Base-by-base conservation (phyloP, 2,888 invertebrate genomes). In the Biston betularia region DNA sequence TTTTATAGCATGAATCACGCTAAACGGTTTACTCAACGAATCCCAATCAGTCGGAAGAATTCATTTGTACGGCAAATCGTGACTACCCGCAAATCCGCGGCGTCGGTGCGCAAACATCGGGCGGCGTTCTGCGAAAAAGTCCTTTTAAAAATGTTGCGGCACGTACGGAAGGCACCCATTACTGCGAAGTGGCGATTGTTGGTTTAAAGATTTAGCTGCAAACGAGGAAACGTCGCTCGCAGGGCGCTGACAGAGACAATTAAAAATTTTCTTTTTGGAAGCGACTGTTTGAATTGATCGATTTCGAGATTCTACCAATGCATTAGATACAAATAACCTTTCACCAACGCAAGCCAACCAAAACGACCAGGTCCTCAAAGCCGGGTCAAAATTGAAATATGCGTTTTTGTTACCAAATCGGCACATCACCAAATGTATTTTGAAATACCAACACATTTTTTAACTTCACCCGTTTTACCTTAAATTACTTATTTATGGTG, bases 61-160 rank as follows among this genome's bases (percentile, higher is more conserved):
- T 91, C 89, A 91, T 90, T 90, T 90, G 86, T 82, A 81, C 87
- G 83, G 81, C 88, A 89, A 90, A 90, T 89, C 90, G 86, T 89
- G 89, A 85, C 88, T 85, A 84, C 85, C 82, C 86, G 76, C 81
- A 82, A 84, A 87, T 87, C 86, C 84, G 74, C 72, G 76, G 75
- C 65, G 65, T 63, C 66, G 67, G 57, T 86, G 70, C 74, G 83
- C 89, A 92, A 92, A 92, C 92, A 92, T 80, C 77, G 74, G 82
- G 80, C 83, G 84, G 79, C 84, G 80, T 85, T 84, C 86, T 85
- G 92, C 92, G 93, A 93, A 93, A 93, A 93, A 93, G 93, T 93
- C 93, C 91, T 88, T 90, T 93, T 90, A 93, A 93, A 93, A 93
- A 93, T 93, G 93, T 90, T 89, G 88, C 87, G 93, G 92, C 93